Evolutionary conservation across 2,888 invertebrate species (phyloP).

Genomic region (Meganola albula): DNA sequence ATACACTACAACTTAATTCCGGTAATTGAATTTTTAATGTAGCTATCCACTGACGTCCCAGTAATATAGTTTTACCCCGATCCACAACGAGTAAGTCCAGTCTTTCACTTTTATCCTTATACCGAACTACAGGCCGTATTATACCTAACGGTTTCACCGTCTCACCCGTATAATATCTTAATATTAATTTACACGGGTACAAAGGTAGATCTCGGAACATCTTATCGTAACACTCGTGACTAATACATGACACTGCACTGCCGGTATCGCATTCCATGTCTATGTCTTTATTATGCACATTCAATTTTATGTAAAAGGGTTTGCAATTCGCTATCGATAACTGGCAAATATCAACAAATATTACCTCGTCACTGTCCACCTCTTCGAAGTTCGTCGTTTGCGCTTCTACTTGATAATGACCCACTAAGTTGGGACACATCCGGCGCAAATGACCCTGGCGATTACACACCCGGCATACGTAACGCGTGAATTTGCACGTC

Average conservation of each 20-base stretch:
- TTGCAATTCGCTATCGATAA: neutral
- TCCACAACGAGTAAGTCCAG: too few relatives aligned
- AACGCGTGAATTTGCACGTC: too few relatives aligned
- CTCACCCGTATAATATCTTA: neutral
- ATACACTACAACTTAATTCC: too few relatives aligned
- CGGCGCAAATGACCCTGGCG: neutral
- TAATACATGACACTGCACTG: too few relatives aligned
- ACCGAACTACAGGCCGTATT: too few relatives aligned
- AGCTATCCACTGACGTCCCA: too few relatives aligned
- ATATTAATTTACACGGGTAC: neutral
- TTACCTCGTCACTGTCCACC: constrained; percentile 1
- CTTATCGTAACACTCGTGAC: neutral
- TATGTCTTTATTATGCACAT: neutral
- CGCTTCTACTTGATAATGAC: neutral
- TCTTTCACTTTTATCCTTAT: too few relatives aligned
- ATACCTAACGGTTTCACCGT: too few relatives aligned
- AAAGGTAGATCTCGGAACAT: neutral
- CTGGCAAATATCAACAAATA: neutral
- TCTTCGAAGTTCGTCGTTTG: neutral
- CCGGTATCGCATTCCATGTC: too few relatives aligned
- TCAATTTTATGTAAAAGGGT: neutral
- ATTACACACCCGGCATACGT: neutral
- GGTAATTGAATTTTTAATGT: too few relatives aligned
- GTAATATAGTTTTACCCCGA: too few relatives aligned
- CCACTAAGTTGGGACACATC: neutral